phyloP scores from a whole-genome alignment of 2,113 vertebrate species.

The Elanus axillaris region DNA sequence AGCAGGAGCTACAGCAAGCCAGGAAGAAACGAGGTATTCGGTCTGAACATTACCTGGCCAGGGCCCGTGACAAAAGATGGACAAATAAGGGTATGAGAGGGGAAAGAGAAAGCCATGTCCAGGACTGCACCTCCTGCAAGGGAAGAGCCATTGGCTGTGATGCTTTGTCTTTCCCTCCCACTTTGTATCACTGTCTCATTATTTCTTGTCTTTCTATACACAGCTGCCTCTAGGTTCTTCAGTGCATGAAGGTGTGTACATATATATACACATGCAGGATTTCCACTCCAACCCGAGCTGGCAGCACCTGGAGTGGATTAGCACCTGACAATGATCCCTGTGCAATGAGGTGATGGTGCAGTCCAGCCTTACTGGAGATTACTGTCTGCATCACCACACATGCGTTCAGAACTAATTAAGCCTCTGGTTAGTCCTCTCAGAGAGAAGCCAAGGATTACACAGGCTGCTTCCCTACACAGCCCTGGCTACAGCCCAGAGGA shows the following conservation, averaged over 20 bases:
- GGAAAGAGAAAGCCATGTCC: constrained; percentile 6
- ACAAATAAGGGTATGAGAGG: constrained; percentile 31
- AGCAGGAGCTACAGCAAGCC: constrained; percentile 34
- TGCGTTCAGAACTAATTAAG: not conserved
- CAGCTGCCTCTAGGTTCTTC: not conserved
- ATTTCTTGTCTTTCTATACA: not conserved
- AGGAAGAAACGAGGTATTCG: constrained; percentile 25
- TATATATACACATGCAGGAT: not conserved
- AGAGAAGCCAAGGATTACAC: not conserved
- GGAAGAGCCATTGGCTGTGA: not conserved
- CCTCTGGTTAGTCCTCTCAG: not conserved
- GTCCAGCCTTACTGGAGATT: not conserved
- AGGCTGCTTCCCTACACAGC: not conserved
- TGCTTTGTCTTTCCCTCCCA: not conserved
- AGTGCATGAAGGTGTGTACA: not conserved
- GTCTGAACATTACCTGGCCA: not conserved
- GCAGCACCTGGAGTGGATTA: not conserved
- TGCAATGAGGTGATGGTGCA: not conserved
- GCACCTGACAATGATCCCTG: not conserved
- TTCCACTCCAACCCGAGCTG: not conserved
- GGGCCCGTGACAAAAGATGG: constrained; percentile 43
- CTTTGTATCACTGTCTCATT: not conserved
- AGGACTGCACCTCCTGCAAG: not conserved
- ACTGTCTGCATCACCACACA: not conserved
- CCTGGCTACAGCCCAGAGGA: not conserved